Base-by-base conservation (phyloP, 2,797 vertebrate genomes). In the Myiothlypis chrysogaster region DNA sequence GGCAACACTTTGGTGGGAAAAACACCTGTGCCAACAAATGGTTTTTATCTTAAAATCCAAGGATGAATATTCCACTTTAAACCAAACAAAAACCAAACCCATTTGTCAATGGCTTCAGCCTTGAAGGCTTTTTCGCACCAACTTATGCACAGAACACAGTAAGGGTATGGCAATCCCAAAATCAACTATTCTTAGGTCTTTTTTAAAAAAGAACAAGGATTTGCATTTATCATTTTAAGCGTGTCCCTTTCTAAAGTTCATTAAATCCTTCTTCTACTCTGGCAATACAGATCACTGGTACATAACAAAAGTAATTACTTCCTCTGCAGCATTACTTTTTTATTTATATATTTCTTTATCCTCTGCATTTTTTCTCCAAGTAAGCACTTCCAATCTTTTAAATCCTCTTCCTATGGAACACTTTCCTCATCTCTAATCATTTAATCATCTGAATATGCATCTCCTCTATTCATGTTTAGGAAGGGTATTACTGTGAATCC, bases 361-460 rank as follows among this genome's bases (percentile, higher is more conserved):
- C n/a, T n/a, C 52, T 80, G 35, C 43, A 72, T 32, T 86, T 87
- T 94, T 83, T 37, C 35, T 86, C 53, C 22, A 24, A 94, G 49
- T 30, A 96, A 89, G 56, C 32, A 61, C 30, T 75, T 91, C 39
- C 60, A 77, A 57, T 71, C 76, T 86, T 93, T 78, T 69, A 87
- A 90, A 81, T 60, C 64, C 28, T 46, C 19, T 66, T 94, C 47
- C 69, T 57, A n/a, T 46, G 30, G 79, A 90, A 88, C 30, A 41
- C 28, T 77, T 89, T 66, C 23, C 49, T 89, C 27, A 72, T 30
- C 47, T 79, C 47, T 90, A 87, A 91, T 83, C 5, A 81, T 71
- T 90, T 94, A 77, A 91, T 82, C 59, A 90, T 81, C 52, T 83
- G 68, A 86, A 87, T 87, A 68, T 77, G 52, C 90, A 92, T 93